Base-by-base conservation (phyloP, 1,140 invertebrate genomes). In the Leptinotarsa texana region DNA sequence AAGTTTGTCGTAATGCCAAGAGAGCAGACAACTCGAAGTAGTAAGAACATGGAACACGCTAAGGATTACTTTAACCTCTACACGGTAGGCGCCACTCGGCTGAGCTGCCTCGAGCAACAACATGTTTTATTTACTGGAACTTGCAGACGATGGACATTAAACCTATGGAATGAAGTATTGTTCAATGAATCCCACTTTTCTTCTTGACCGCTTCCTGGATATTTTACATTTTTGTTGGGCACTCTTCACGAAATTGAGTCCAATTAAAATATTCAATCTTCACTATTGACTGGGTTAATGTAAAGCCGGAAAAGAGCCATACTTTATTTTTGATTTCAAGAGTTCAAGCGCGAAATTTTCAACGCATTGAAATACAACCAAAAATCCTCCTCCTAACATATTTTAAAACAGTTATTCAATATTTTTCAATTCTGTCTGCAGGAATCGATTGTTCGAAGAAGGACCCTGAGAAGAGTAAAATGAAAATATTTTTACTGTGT, bases 61-160 rank as follows among this genome's bases (percentile, higher is more conserved):
- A 42, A 75, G 65, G 63, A 72, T 72, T 71, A 72, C 70, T 75
- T 72, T 74, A 69, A 68, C 74, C 67, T 75, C 74, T 48, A 75
- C 72, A 72, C 69, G 69, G 74, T 75, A 75, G 74, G 74, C 74
- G 74, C 74, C 74, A 75, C 63, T 67, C 49, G 62, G 74, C 69
- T 22, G 74, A 63, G n/a, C 42, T 49, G 74, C 74, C 63, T 67
- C 18, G 63, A 66, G 74, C 74, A 48, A 75, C 74, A 70, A 24
- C 61, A 62, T 75, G 62, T 71, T 75, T 75, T 65, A 71, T 75
- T 69, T 75, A 75, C 74, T 75, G 57, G 74, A 63, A 75, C 66
- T 75, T 47, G 57, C 66, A 18, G 47, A 74, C 66, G 48, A 51
- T 69, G 65, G 47, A 74, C 65, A 74, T 69, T 74, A 74, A 74